These are phyloP conservation scores for Panthera tigris DNA, from an alignment of 2,113 vertebrate species.

Conservation along the genomic window DNA sequence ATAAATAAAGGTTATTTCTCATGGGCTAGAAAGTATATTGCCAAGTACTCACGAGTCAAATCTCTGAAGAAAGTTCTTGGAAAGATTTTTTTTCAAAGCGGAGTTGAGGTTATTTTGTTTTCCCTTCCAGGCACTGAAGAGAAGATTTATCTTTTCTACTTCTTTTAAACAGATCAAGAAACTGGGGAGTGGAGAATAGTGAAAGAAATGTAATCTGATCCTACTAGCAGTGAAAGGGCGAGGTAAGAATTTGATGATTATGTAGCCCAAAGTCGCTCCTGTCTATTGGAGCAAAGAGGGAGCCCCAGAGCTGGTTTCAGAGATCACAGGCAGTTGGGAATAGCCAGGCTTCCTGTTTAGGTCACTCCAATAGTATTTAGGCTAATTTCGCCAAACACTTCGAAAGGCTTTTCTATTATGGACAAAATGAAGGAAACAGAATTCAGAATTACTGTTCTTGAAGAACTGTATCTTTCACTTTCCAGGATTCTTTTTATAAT, in stretches of 20 bases:
- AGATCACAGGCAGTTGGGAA: not conserved
- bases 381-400: not conserved
- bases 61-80: constrained; percentile 69
- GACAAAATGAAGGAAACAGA: not conserved
- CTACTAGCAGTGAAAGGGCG: not conserved
- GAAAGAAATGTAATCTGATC: constrained; percentile 68
- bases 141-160: constrained; percentile 12
- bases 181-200: constrained; percentile 22
- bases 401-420: not conserved
- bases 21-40: constrained; percentile 8
- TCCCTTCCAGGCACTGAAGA: not conserved
- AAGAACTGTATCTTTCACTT: not conserved
- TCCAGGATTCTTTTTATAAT: constrained; percentile 18
- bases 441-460: not conserved
- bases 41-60: constrained; percentile 81
- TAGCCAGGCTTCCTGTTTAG: constrained; percentile 71
- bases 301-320: not conserved
- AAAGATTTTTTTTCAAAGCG: constrained; percentile 63
- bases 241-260: not conserved
- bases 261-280: not conserved
- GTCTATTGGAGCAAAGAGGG: not conserved
- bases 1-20: not conserved
- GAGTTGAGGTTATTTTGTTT: constrained; percentile 33
- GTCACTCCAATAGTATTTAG: not conserved
- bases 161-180: constrained; percentile 53